Evolutionary conservation across 2,888 invertebrate species (phyloP).

Genomic region (Leptura quadrifasciata): DNA sequence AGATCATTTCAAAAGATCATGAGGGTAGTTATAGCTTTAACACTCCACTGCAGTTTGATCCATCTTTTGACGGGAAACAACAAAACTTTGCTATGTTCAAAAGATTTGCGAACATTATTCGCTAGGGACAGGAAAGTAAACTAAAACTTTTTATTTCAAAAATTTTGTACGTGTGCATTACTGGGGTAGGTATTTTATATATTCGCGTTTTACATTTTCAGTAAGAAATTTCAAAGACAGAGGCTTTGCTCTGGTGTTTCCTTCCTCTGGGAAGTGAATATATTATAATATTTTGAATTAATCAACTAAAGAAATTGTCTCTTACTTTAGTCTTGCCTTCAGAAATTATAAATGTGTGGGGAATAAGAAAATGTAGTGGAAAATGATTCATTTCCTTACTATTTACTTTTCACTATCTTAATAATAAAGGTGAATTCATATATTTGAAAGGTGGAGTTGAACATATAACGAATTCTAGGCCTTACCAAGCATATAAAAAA

Average conservation of each 20-base stretch:
- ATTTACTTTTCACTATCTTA: no score
- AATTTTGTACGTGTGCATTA: not conserved
- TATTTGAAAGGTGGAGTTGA: no score
- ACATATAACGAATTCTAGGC: no score
- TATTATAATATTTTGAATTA: not conserved
- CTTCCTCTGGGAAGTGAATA: not conserved
- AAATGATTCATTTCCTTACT: no score
- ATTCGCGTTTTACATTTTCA: not conserved
- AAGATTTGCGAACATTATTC: slow-evolving; percentile 2
- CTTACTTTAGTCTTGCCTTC: not conserved
- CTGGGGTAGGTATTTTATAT: not conserved
- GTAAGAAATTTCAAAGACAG: not conserved
- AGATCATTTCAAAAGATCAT: slow-evolving; percentile 1
- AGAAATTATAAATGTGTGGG: not conserved
- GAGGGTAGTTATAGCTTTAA: slow-evolving; percentile 5
- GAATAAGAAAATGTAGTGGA: not conserved
- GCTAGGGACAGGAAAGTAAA: not conserved
- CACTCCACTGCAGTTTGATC: slow-evolving; percentile 6
- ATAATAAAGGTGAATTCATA: no score
- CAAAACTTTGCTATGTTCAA: not conserved
- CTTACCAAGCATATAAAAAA: no score
- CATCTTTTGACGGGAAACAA: not conserved
- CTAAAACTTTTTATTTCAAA: slow-evolving; percentile 3
- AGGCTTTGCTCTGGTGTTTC: not conserved
- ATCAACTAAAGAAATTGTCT: not conserved